phyloP scores from a whole-genome alignment of 2,888 invertebrate genomes.

The Perizoma flavofasciatum region DNA sequence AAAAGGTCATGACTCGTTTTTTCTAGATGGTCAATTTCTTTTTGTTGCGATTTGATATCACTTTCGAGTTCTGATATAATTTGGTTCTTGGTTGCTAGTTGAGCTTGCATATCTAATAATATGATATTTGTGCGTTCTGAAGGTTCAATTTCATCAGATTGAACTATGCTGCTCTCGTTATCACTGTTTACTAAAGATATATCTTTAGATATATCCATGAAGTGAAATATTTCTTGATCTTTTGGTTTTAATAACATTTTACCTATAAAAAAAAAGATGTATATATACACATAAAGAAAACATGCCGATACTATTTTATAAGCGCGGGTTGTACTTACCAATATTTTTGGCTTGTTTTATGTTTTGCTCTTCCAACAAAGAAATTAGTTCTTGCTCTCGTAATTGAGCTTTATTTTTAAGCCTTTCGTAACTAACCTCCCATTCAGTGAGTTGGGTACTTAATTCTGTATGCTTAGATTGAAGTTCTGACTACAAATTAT shows the following conservation, averaged over 20 bases:
- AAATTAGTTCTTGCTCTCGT: constrained; percentile 82
- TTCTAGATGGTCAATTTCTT: constrained; percentile 59
- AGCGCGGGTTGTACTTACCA: constrained; percentile 43
- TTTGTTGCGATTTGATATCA: constrained; percentile 52
- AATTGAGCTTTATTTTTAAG: constrained; percentile 76
- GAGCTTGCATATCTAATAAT: constrained; percentile 50
- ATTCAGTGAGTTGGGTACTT: constrained; percentile 66
- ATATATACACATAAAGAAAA: background rate
- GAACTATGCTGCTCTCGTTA: constrained; percentile 54
- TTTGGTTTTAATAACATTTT: constrained; percentile 18
- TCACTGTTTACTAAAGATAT: constrained; percentile 66
- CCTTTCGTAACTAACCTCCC: constrained; percentile 80
- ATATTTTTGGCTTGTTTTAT: constrained; percentile 47
- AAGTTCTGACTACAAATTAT: constrained; percentile 53
- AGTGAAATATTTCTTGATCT: constrained; percentile 51
- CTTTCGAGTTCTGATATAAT: constrained; percentile 58
- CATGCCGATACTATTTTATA: background rate
- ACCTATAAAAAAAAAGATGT: constrained; percentile 17
- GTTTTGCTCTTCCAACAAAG: constrained; percentile 67
- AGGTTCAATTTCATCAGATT: constrained; percentile 45
- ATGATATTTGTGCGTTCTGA: constrained; percentile 45
- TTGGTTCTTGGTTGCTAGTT: constrained; percentile 55
- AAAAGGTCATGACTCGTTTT: constrained; percentile 54
- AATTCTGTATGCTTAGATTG: constrained; percentile 56
- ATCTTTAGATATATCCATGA: constrained; percentile 67